Percentiles rank a stretch among this genome's conserved stretches.
These are phyloP conservation scores for Ciona savignyi DNA, from an alignment of 23 tunicate genomes.

Conservation along the genomic window DNA sequence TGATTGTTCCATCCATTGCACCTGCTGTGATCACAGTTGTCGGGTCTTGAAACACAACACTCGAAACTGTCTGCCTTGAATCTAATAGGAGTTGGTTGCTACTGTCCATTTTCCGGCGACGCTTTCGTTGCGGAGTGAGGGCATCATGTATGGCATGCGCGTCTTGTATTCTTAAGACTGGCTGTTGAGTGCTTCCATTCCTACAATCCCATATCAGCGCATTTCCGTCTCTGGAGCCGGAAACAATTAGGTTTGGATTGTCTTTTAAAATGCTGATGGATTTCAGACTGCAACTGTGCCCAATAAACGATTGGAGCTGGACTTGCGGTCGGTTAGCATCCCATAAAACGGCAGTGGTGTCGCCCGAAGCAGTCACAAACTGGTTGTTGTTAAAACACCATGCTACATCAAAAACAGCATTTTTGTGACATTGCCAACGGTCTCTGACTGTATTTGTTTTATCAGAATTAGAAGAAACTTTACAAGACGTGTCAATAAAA, in stretches of 20 bases:
- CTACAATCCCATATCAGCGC: slow-evolving; percentile 71
- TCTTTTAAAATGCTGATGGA: slow-evolving; percentile 38
- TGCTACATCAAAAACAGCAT: slow-evolving; percentile 83
- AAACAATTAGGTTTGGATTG: slow-evolving; percentile 52
- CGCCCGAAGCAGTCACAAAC: slow-evolving; percentile 85
- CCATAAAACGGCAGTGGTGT: slow-evolving; percentile 76
- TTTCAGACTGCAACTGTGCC: slow-evolving; percentile 79
- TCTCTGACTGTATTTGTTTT: not conserved
- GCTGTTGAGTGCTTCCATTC: slow-evolving; percentile 5
- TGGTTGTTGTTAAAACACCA: slow-evolving; percentile 26
- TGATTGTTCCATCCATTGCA: slow-evolving; percentile 75
- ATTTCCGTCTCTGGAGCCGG: slow-evolving; percentile 91
- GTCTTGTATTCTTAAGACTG: slow-evolving; percentile 41
- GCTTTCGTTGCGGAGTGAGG: slow-evolving; percentile 58
- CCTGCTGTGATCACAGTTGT: slow-evolving; percentile 64
- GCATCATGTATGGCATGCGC: slow-evolving; percentile 68
- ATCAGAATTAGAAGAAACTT: not conserved
- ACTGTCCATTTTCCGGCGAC: slow-evolving; percentile 13
- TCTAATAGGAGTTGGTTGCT: slow-evolving; percentile 30
- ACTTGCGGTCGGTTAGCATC: slow-evolving; percentile 26
- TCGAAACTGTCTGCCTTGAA: slow-evolving; percentile 80
- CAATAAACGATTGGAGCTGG: slow-evolving; percentile 12
- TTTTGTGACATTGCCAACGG: slow-evolving; percentile 37
- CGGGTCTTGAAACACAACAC: slow-evolving; percentile 47
- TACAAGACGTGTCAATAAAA: slow-evolving; percentile 22